Evolutionary conservation across 37 sponge, comb jelly and placozoan species (phyloP).

Genomic region (Dysidea cf. avara): DNA sequence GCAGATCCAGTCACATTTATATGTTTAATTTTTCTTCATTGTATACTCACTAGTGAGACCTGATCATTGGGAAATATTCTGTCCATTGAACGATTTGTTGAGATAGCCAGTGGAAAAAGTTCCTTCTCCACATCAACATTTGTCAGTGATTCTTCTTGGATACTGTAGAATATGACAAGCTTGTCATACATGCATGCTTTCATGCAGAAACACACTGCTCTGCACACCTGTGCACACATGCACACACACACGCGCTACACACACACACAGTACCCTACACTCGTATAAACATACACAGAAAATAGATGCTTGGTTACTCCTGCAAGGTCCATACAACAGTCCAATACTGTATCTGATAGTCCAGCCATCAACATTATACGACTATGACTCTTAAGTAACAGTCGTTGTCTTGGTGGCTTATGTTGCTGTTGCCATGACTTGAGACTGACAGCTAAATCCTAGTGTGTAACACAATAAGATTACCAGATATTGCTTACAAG

Average conservation of each 20-base stretch:
- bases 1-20: too few relatives aligned
- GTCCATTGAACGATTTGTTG: conserved; percentile 26
- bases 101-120: conserved; percentile 31
- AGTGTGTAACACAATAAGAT: neutral
- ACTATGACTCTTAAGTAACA: neutral
- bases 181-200: neutral
- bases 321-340: neutral
- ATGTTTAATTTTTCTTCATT: too few relatives aligned
- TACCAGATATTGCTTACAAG: too few relatives aligned
- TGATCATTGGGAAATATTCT: conserved; percentile 45
- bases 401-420: neutral
- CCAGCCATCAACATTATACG: neutral
- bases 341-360: neutral
- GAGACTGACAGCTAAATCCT: conserved; percentile 68
- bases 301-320: conserved; percentile 1
- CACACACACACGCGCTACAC: neutral
- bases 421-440: conserved; percentile 71
- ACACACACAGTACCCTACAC: neutral
- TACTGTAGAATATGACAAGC: conserved; percentile 24
- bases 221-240: neutral
- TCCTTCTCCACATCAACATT: conserved; percentile 30
- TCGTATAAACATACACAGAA: neutral
- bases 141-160: conserved; percentile 36
- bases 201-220: neutral
- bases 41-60: conserved; percentile 28